A percentile compares a stretch with the other conserved stretches of the same genome.
Conservation (phyloP, 2,888 invertebrate species). For the Platycheirus albimanus region DNA sequence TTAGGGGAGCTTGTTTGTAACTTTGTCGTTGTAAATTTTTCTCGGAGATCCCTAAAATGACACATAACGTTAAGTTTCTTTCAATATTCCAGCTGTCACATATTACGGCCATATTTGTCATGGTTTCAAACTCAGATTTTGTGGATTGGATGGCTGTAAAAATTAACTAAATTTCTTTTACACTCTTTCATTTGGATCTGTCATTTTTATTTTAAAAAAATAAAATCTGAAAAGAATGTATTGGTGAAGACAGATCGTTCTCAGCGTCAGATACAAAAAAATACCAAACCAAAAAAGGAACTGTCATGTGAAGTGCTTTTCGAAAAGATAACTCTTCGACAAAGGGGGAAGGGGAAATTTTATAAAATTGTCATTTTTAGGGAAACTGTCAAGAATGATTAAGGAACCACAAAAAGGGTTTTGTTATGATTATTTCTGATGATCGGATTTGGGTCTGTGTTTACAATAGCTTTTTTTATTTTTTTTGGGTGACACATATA, state of each 20-base stretch:
- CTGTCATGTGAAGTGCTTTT: constrained; percentile 13
- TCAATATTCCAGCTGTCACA: constrained; percentile 39
- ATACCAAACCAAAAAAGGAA: constrained; percentile 26
- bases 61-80: constrained; percentile 23
- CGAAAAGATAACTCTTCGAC: not conserved
- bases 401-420: constrained; percentile 28
- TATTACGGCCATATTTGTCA: constrained; percentile 35
- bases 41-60: not conserved
- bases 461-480: not conserved
- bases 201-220: constrained; percentile 23
- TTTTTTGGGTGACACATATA: constrained; percentile 26
- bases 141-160: constrained; percentile 7
- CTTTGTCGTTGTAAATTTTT: constrained; percentile 19
- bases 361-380: not conserved
- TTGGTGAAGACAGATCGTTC: constrained; percentile 20
- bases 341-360: no score
- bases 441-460: constrained; percentile 30
- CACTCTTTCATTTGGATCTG: constrained; percentile 21
- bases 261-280: constrained; percentile 6
- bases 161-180: constrained; percentile 4
- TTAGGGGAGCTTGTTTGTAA: constrained; percentile 24
- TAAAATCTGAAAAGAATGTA: no score
- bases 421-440: constrained; percentile 19
- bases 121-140: not conserved
- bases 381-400: constrained; percentile 27